phyloP scores from a whole-genome alignment of 1,140 invertebrate species.

The Asbolus verrucosus region DNA sequence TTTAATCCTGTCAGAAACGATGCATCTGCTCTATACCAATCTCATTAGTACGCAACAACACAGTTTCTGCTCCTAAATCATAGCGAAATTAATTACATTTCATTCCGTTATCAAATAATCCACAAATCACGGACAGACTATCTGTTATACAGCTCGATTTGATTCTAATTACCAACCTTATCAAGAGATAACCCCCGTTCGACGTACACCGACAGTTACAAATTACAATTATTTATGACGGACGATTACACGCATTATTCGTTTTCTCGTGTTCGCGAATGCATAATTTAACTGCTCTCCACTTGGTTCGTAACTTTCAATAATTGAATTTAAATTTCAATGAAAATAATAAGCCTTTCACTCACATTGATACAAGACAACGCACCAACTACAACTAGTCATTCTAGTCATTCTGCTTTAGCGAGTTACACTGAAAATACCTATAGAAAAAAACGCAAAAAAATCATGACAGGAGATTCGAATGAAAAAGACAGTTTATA shows the following conservation, averaged over 20 bases:
- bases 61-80: constrained; percentile 53
- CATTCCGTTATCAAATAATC: constrained; percentile 61
- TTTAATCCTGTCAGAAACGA: constrained; percentile 39
- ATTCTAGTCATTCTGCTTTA: too few species aligned
- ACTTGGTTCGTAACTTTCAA: background rate
- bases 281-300: background rate
- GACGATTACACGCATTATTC: constrained; percentile 45
- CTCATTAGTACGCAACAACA: constrained; percentile 58
- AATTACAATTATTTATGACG: constrained; percentile 54
- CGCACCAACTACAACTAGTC: too few species aligned
- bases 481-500: too few species aligned
- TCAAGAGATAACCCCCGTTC: constrained; percentile 35
- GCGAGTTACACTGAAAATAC: too few species aligned
- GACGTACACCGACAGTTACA: constrained; percentile 49
- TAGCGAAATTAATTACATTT: constrained; percentile 60
- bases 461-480: too few species aligned
- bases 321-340: background rate
- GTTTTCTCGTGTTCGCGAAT: background rate
- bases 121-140: constrained; percentile 59
- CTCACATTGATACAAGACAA: too few species aligned
- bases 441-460: too few species aligned
- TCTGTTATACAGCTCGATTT: constrained; percentile 57
- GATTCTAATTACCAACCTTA: constrained; percentile 57
- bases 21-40: constrained; percentile 48
- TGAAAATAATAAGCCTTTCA: background rate